These are phyloP conservation scores for Myotis pilosus DNA, from an alignment of 2,797 vertebrate species.

Conservation along the genomic window DNA sequence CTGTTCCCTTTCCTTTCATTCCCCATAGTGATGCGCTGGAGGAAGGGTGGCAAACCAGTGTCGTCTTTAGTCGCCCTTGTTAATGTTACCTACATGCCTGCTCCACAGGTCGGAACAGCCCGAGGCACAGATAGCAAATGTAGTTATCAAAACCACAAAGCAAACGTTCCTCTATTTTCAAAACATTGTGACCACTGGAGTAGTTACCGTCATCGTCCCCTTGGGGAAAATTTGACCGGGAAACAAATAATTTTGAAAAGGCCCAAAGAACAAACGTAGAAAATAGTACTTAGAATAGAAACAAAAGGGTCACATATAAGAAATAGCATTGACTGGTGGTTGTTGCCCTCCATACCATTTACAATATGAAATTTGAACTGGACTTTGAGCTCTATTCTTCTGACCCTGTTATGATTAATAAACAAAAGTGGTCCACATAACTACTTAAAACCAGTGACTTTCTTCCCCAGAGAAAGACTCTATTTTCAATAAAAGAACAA, in stretches of 20 bases:
- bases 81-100: background rate
- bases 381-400: background rate
- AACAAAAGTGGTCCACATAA: background rate
- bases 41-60: background rate
- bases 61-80: background rate
- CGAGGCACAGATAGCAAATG: background rate
- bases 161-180: slow-evolving; percentile 12
- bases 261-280: background rate
- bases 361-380: background rate
- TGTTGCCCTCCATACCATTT: background rate
- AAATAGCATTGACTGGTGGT: background rate
- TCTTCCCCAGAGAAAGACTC: background rate
- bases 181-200: background rate
- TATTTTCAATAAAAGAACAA: background rate
- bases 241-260: slow-evolving; percentile 50
- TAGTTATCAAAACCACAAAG: slow-evolving; percentile 14
- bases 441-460: background rate
- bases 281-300: background rate
- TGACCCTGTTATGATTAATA: background rate
- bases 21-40: background rate
- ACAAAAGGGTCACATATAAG: background rate
- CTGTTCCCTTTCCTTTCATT: background rate
- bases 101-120: background rate
- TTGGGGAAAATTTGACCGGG: background rate
- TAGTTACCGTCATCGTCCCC: background rate